Evolutionary conservation across 2,113 vertebrate genomes (phyloP).

Genomic region (Telmatochromis sp.): DNA sequence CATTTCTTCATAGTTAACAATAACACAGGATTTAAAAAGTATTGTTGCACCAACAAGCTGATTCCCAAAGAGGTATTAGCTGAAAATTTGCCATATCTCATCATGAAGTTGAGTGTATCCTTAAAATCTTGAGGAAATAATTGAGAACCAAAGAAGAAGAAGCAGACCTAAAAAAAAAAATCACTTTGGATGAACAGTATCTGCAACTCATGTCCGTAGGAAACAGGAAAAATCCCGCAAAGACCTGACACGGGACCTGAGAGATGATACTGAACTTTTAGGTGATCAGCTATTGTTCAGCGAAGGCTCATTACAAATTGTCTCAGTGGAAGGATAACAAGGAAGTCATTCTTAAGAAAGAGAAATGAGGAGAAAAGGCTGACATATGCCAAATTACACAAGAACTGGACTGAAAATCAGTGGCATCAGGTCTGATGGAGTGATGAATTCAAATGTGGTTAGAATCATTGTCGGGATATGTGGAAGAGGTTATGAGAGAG

Average conservation of each 20-base stretch:
- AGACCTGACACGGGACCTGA: not conserved
- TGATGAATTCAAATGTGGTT: not conserved
- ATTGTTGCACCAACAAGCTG: not conserved
- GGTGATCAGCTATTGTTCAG: not conserved
- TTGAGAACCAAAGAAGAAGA: not conserved
- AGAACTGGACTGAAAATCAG: not conserved
- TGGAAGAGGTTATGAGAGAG: not conserved
- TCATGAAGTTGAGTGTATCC: not conserved
- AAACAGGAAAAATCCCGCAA: not conserved
- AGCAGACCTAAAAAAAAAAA: not conserved
- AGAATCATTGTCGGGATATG: accelerated
- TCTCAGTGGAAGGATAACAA: not conserved
- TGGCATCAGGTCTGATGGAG: not conserved
- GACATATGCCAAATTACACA: not conserved
- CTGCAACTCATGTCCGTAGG: not conserved
- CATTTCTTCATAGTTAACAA: not conserved
- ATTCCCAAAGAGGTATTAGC: not conserved
- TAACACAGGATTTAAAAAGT: not conserved
- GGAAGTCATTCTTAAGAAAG: not conserved
- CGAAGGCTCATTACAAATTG: not conserved
- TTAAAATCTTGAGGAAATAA: not conserved
- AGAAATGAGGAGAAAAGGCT: not conserved
- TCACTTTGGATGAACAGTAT: not conserved
- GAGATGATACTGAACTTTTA: not conserved
- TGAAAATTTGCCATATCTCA: not conserved